These are phyloP conservation scores for Drosophila paramelanica DNA, from an alignment of 2,888 invertebrate genomes.

Conservation along the genomic window DNA sequence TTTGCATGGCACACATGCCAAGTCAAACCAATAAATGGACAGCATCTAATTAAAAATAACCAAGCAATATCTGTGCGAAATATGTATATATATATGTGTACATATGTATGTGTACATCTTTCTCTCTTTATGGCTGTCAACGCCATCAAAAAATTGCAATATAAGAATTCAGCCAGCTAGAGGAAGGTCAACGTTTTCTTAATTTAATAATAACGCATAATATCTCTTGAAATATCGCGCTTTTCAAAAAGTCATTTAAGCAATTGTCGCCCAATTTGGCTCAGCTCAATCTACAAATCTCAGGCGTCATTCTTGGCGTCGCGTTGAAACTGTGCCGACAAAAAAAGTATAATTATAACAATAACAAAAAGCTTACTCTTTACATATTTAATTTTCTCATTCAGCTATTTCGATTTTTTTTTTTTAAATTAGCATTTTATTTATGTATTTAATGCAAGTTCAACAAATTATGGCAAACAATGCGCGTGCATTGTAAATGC, in stretches of 20 bases:
- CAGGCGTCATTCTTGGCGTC: background rate
- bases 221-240: slow-evolving; percentile 2
- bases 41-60: slow-evolving; percentile 48
- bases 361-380: slow-evolving; percentile 1
- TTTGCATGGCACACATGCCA: slow-evolving; percentile 23
- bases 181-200: slow-evolving; percentile 54
- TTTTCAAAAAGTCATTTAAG: slow-evolving; percentile 11
- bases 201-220: slow-evolving; percentile 10
- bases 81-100: background rate
- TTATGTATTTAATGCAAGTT: slow-evolving; percentile 31
- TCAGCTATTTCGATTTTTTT: slow-evolving; percentile 7
- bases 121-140: slow-evolving; percentile 26
- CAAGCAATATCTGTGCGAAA: slow-evolving; percentile 34
- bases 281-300: slow-evolving; percentile 5
- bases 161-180: slow-evolving; percentile 22
- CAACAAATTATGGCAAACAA: slow-evolving; percentile 38
- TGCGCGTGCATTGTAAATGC: slow-evolving; percentile 23
- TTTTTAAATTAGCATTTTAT: slow-evolving; percentile 10
- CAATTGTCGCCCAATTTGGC: slow-evolving; percentile 39
- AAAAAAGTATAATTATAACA: slow-evolving; percentile 7
- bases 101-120: background rate
- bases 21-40: slow-evolving; percentile 16
- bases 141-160: slow-evolving; percentile 8
- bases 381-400: slow-evolving; percentile 6
- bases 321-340: slow-evolving; percentile 6